Evolutionary conservation across 2,888 invertebrate genomes (phyloP), one percentile per base, ranked within the genome.

Genomic region (Galerucella calmariensis): DNA sequence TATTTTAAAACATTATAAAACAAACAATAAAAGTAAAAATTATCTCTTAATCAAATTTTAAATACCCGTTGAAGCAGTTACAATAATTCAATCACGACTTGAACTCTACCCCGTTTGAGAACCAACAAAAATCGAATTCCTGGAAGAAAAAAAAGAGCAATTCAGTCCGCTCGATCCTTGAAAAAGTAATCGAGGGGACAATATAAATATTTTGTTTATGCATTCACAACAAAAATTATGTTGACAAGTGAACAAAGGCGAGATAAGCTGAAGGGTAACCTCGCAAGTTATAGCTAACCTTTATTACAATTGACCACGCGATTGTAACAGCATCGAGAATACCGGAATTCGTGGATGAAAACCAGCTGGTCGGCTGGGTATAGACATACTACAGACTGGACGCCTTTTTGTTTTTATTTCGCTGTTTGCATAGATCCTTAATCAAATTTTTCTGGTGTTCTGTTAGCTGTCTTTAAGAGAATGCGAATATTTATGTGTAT

Each of bases 121-220:
- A 81, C 80, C 82, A 82, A 84, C 83, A 85, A 86, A 87, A 87
- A 87, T 85, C 83, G 84, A 86, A 86, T 87, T 87, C 87, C 83
- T 77, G 82, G 85, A 86, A 85, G 81, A 84, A 84, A 85, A 41
- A 85, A 85, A 85, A 86, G 77, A 78, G 75, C 75, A 73, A 78
- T 78, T 75, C 79, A 74, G 81, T 79, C 84, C 79, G 82, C 82
- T 78, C 78, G 76, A 73, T 80, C 82, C 82, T 84, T 81, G 83
- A 85, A 87, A 86, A 85, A 83, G 83, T 85, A 85, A 86, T 85
- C 86, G 85, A 82, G 85, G 85, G 87, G 87, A 88, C 88, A 87
- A 87, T 88, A 88, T 88, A 88, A 88, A 88, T 88, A 88, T 88
- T 87, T 88, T 87, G 87, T 87, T 87, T 87, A 88, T 88, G 88